Base-by-base conservation (phyloP, 2,888 invertebrate species). In the Sturmia bella region DNA sequence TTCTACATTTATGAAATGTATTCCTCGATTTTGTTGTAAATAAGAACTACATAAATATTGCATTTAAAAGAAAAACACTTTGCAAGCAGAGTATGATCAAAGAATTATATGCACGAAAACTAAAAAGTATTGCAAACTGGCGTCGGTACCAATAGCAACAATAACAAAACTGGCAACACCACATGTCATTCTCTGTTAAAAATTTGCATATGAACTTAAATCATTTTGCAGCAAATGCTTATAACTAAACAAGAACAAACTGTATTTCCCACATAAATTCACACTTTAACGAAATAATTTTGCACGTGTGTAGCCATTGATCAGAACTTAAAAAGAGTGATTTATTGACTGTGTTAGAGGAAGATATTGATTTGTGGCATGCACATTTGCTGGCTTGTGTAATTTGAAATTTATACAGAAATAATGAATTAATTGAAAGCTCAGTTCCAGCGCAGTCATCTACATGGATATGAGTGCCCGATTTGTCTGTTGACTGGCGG, bases 231-330 rank as follows among this genome's bases (percentile, higher is more conserved):
- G 83, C 68, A 84, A 80, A 80, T 85, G 87, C 85, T 85, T 85
- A 86, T 84, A 88, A 72, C 70, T 78, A 64, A 77, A 87, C 87
- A 89, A 88, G 87, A 89, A 84, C 86, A 89, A 88, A 89, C 86
- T 87, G 86, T 87, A 89, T 90, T 90, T 90, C 89, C 88, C 90
- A 90, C 89, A 90, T 90, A 90, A 90, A 90, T 90, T 90, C 89
- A 90, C 89, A 90, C 90, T 90, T 88, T 86, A 86, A 85, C 85
- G 59, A 86, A 87, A 85, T 86, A 86, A 89, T 50, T 89, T 89
- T 89, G 87, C 89, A 88, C 89, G 86, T 87, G 43, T 41, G 3
- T 9, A 2, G 19, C 32, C 48, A 50, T 27, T 7, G 4, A 41
- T 0, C 63, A 63, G 56, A 1, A 9, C 19, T 56, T 15, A 39